Conservation (phyloP, 1,140 invertebrate genomes). For the Coelopa frigida region DNA sequence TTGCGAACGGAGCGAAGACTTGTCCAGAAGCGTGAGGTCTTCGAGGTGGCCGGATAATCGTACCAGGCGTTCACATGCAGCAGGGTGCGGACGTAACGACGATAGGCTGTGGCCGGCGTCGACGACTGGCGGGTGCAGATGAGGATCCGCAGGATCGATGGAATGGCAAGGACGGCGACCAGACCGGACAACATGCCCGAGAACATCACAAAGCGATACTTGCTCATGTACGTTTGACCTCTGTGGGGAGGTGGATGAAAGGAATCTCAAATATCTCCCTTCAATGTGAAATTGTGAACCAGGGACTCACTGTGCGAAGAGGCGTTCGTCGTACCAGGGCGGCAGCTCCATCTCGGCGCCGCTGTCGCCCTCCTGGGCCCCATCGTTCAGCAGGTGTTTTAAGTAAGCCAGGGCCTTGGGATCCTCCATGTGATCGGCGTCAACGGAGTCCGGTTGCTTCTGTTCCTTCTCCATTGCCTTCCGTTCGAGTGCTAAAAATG, state of each 20-base stretch:
- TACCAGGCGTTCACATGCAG: conserved; percentile 70
- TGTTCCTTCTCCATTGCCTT: neutral
- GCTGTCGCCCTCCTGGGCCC: conserved; percentile 34
- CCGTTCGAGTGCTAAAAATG: neutral
- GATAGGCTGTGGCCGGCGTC: conserved; percentile 58
- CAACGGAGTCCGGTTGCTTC: neutral
- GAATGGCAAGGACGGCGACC: conserved; percentile 54
- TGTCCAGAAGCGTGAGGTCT: conserved; percentile 47
- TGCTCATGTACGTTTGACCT: conserved; percentile 57
- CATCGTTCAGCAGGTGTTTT: conserved; percentile 27
- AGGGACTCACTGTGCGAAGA: conserved; percentile 48
- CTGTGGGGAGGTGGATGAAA: conserved; percentile 47
- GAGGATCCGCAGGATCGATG: conserved; percentile 56
- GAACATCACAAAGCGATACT: conserved; percentile 54
- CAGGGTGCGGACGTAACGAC: conserved; percentile 66
- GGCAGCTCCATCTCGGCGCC: conserved; percentile 44
- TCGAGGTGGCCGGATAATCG: conserved; percentile 39
- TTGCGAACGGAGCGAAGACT: conserved; percentile 59
- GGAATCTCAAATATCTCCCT: neutral
- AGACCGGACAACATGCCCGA: conserved; percentile 57
- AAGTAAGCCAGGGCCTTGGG: conserved; percentile 21
- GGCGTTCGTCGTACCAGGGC: conserved; percentile 50
- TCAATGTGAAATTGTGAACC: neutral
- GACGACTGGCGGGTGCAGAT: conserved; percentile 59
- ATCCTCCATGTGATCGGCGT: conserved; percentile 2